Base-by-base conservation (phyloP, 2,113 vertebrate species). In the Lophotis ruficrista region DNA sequence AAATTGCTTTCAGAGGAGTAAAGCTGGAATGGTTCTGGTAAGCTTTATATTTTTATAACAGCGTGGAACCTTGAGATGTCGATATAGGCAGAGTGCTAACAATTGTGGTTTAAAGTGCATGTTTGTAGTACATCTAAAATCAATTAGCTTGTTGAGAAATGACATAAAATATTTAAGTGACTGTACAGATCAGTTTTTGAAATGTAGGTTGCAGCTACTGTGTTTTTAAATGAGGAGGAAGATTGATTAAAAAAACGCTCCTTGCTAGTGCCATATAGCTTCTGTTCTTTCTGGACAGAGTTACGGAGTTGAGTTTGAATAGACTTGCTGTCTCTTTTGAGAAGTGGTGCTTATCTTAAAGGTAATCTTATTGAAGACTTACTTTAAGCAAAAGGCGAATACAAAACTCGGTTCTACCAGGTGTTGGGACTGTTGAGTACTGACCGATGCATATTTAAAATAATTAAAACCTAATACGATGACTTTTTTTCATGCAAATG, bases 101-200 rank as follows among this genome's bases (percentile, higher is more conserved):
- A 76, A 5, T 53, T 84, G 28, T 86, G 31, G 66, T 75, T 85
- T 93, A 84, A 91, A 95, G 64, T 73, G 8, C 41, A 11, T 93
- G 77, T 87, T 95, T 96, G 61, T 80, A 61, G 51, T 87, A 28
- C n/a, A 12, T 82, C 28, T 92, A 14, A 86, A 90, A 79, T 90
- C 53, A 79, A 37, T 86, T 54, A 11, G 8, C 17, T 78, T 90
- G 87, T 91, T 88, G 83, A 88, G 66, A 90, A 93, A 92, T 53
- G 4, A 28, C 28, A 33, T 50, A 9, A 69, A 75, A 58, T 54
- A 47, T 28, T 31, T 41, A 76, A 66, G 56, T 73, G 7, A 60
- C 35, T 84, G 12, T n/a, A 30, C 54, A 64, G 53, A 28, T 11
- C 18, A 50, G 7, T 43, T 60, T 64, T 57, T 37, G 4, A 76